Evolutionary conservation across 2,888 invertebrate species (phyloP), one percentile per base, ranked within the genome.

Genomic region (Alcis repandata): DNA sequence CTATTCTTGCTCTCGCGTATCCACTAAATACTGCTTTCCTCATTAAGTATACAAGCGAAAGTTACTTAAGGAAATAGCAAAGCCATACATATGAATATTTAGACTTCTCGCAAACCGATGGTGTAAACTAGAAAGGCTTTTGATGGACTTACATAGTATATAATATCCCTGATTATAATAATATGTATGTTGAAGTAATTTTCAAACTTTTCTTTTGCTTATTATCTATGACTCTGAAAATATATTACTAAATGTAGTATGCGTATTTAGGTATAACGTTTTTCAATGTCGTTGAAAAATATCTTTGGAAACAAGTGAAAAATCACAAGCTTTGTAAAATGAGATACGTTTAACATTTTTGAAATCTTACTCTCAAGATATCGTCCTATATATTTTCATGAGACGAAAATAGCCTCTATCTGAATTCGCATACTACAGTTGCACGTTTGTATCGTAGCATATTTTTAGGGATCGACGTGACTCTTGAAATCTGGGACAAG

Each of bases 401-500:
- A 40, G 38, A 20, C 40, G 15, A 40, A 53, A 53, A 53, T 53
- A 53, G 10, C 53, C 6, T 11, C 51, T 51, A 49, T 38, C 38
- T n/a, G n/a, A 53, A 40, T 38, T 41, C 27, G 15, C 40, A 27
- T 41, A 27, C 40, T 40, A 53, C 53, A 53, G 53, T 53, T 40
- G 22, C 22, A 40, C 22, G 33, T 36, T 33, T 17, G 27, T 41
- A 20, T 33, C 19, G 41, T 43, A 45, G 52, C 36, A 45, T 61
- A 61, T 62, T 62, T 62, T 56, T 62, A 49, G 62, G 41, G 13
- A 20, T 49, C 49, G 32, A 15, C 41, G 54, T 40, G 33, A 54
- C 6, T 4, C 56, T 58, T 36, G 33, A 43, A 15, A 57, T 56
- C 36, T 62, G 57, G 62, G 57, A 33, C 62, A 62, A 62, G 62